Evolutionary conservation across 2,888 invertebrate genomes (phyloP).

Genomic region (Syritta pipiens): DNA sequence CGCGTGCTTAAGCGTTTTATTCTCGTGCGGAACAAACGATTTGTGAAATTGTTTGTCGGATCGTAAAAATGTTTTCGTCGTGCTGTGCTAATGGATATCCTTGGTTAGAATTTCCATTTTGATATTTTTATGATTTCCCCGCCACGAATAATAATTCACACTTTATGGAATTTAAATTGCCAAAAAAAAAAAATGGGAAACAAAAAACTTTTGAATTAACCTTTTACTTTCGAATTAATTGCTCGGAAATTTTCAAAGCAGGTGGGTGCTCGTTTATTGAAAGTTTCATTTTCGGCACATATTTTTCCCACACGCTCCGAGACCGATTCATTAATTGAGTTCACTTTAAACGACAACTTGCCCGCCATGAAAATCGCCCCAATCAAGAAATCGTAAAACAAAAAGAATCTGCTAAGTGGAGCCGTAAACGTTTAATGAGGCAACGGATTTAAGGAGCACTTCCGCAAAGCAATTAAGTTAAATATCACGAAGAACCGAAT

Average conservation of each 20-base stretch:
- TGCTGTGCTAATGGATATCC: slow-evolving; percentile 33
- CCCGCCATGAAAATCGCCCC: no score
- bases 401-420: background rate
- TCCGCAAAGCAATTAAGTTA: slow-evolving; percentile 16
- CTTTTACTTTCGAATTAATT: slow-evolving; percentile 20
- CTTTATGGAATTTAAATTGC: slow-evolving; percentile 30
- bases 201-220: no score
- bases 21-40: slow-evolving; percentile 34
- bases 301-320: no score
- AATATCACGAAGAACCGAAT: slow-evolving; percentile 2
- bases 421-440: slow-evolving; percentile 35
- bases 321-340: no score
- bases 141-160: background rate
- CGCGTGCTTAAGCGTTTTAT: slow-evolving; percentile 22
- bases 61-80: slow-evolving; percentile 19
- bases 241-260: slow-evolving; percentile 13
- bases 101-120: slow-evolving; percentile 15
- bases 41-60: slow-evolving; percentile 32
- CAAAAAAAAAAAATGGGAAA: no score
- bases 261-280: no score
- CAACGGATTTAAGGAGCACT: slow-evolving; percentile 8
- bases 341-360: no score
- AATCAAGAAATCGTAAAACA: slow-evolving; percentile 10
- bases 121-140: slow-evolving; percentile 8
- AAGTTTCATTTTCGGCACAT: no score